A percentile compares a stretch with the other conserved stretches of the same genome.
phyloP scores from a whole-genome alignment of 2,113 vertebrate species.

The Syngnathus typhle region DNA sequence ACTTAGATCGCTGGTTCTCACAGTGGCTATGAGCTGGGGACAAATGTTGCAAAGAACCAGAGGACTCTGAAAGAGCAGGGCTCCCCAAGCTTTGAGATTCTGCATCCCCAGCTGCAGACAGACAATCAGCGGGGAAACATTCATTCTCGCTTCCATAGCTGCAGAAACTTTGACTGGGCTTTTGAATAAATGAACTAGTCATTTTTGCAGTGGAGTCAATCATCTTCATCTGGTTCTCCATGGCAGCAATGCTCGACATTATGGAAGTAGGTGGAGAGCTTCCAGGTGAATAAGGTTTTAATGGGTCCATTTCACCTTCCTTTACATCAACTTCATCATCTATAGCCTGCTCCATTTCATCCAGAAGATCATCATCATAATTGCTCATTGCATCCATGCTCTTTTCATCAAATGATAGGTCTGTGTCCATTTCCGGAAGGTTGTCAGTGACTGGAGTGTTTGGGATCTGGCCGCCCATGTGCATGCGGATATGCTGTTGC shows the following conservation, averaged over 20 bases:
- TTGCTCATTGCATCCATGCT: constrained; percentile 82
- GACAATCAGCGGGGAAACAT: constrained; percentile 84
- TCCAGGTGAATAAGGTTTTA: constrained; percentile 78
- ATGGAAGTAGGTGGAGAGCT: constrained; percentile 85
- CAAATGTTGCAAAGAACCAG: constrained; percentile 85
- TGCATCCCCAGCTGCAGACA: constrained; percentile 79
- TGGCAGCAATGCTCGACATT: constrained; percentile 92
- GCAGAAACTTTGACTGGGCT: constrained; percentile 75
- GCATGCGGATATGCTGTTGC: constrained; percentile 99
- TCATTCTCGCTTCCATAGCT: constrained; percentile 85
- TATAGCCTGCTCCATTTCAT: constrained; percentile 88
- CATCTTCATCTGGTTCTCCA: constrained; percentile 99
- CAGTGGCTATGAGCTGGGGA: constrained; percentile 86
- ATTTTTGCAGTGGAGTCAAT: constrained; percentile 89
- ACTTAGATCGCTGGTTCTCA: constrained; percentile 86
- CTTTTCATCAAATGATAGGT: constrained; percentile 86
- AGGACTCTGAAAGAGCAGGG: constrained; percentile 89
- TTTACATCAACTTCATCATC: constrained; percentile 84
- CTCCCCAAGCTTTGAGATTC: constrained; percentile 92
- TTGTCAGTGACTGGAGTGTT: constrained; percentile 90
- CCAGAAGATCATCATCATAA: constrained; percentile 85
- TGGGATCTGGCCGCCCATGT: constrained; percentile 97
- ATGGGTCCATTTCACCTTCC: constrained; percentile 74
- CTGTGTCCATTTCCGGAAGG: constrained; percentile 88
- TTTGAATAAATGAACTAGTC: constrained; percentile 76